Base-by-base conservation (phyloP, 2,888 invertebrate species). In the Cloeon dipterum region DNA sequence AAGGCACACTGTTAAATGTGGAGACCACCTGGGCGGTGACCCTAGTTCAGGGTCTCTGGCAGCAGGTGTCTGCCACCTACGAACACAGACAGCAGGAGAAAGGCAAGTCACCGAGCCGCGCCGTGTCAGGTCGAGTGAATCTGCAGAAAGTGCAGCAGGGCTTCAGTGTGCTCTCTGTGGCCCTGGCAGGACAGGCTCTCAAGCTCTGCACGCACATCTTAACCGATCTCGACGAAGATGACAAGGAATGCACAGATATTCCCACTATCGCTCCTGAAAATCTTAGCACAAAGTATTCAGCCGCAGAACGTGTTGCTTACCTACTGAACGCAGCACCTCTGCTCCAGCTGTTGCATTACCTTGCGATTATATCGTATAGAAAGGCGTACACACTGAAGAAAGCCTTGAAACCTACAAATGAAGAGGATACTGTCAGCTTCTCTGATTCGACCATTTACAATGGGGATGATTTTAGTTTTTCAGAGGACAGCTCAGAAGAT, bases 381-480 rank as follows among this genome's bases (percentile, higher is more conserved):
- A 91, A 89, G 62, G 85, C 85, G 1, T 83, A 82, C 42, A 75
- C 78, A 39, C 56, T 86, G 46, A 83, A 82, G 54, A 66, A 83
- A 39, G 69, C 75, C 33, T 77, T 74, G 52, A 75, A 78, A 48
- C 78, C 81, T 57, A 78, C 81, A 41, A 72, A 79, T 26, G 79
- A 79, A 52, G 85, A 56, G 3, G 88, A 88, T 52, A 79, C 79
- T 34, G 70, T 76, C 41, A 77, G 75, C 52, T 74, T 74, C 44
- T 88, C 88, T 4, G 91, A 89, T 58, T 88, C 88, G 8, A 88
- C 88, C 34, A 89, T 88, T n/a, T 91, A 86, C 60, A 89, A 88
- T 57, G 89, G 89, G 58, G 89, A 91, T 49, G 63, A 64, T 58
- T 79, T 89, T 58, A 81, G 88, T 49, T 85, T 83, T 54, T 85